Evolutionary conservation across 2,888 invertebrate species (phyloP).

Genomic region (Orchesellides sinensis): DNA sequence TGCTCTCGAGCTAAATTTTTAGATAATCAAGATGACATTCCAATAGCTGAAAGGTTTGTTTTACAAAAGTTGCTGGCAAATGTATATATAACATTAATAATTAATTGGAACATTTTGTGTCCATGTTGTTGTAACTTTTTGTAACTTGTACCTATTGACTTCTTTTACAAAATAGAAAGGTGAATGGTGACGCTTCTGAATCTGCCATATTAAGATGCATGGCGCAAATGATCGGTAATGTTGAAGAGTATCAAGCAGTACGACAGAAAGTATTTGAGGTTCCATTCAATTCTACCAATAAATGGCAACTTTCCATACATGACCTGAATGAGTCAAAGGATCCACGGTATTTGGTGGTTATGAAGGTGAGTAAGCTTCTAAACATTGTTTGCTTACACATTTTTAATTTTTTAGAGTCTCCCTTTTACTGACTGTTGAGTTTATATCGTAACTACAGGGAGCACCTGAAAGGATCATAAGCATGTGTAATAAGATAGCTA

Average conservation of each 20-base stretch:
- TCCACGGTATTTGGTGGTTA: slow-evolving; percentile 81
- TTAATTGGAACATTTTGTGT: not conserved
- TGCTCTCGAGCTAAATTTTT: slow-evolving; percentile 85
- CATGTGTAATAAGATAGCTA: slow-evolving; percentile 81
- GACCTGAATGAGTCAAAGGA: slow-evolving; percentile 79
- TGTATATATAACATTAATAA: not conserved
- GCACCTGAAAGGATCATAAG: slow-evolving; percentile 85
- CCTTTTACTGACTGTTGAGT: not conserved
- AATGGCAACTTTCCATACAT: slow-evolving; percentile 84
- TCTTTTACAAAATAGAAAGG: slow-evolving; percentile 77
- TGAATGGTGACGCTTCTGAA: slow-evolving; percentile 84
- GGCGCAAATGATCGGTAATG: slow-evolving; percentile 81
- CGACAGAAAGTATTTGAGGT: slow-evolving; percentile 81
- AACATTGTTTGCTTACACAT: not conserved
- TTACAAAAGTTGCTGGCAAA: not conserved
- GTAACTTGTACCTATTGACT: not conserved
- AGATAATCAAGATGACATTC: slow-evolving; percentile 55
- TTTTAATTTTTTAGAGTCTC: not conserved
- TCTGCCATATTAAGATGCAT: slow-evolving; percentile 83
- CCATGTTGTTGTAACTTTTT: not conserved
- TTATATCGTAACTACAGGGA: slow-evolving; percentile 78
- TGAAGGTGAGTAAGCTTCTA: slow-evolving; percentile 79
- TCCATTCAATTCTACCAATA: slow-evolving; percentile 83
- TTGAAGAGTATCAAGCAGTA: slow-evolving; percentile 83
- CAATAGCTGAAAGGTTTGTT: slow-evolving; percentile 56